These are phyloP conservation scores for Drosophila robusta DNA, from an alignment of 2,888 invertebrate species.

Conservation along the genomic window DNA sequence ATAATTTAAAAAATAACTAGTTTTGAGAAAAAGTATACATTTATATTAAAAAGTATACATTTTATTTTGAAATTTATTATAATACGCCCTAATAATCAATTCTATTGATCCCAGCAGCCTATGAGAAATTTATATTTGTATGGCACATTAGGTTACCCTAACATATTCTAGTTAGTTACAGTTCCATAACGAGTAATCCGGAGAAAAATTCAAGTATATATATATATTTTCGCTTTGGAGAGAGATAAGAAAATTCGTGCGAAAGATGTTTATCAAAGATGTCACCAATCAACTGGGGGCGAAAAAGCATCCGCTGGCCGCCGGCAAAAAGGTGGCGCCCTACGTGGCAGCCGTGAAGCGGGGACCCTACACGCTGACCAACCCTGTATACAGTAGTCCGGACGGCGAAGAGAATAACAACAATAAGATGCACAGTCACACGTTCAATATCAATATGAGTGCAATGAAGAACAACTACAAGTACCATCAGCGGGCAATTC, in stretches of 20 bases:
- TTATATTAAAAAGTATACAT: no score
- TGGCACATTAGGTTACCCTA: neutral
- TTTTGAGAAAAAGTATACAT: no score
- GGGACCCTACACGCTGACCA: conserved; percentile 55
- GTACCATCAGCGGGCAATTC: conserved; percentile 56
- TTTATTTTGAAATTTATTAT: no score
- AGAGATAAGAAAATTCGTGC: conserved; percentile 5
- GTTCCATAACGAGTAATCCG: conserved; percentile 16
- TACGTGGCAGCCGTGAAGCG: conserved; percentile 60
- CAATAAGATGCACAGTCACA: conserved; percentile 44
- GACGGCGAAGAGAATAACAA: conserved; percentile 19
- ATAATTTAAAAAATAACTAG: no score
- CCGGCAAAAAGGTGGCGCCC: conserved; percentile 21
- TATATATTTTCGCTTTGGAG: conserved; percentile 24
- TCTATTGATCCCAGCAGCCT: conserved; percentile 24
- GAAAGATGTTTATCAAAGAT: conserved; percentile 63
- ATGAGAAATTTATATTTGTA: neutral
- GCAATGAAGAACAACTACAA: conserved; percentile 43
- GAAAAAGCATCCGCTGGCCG: conserved; percentile 1
- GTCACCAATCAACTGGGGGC: conserved; percentile 1
- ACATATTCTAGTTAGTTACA: conserved; percentile 15
- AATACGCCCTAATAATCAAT: neutral
- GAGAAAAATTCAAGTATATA: conserved; percentile 58
- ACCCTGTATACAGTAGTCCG: conserved; percentile 50
- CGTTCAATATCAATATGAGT: conserved; percentile 58